Evolutionary conservation across 2,888 invertebrate species (phyloP), one percentile per base, ranked within the genome.

Genomic region (Phengaris arion): DNA sequence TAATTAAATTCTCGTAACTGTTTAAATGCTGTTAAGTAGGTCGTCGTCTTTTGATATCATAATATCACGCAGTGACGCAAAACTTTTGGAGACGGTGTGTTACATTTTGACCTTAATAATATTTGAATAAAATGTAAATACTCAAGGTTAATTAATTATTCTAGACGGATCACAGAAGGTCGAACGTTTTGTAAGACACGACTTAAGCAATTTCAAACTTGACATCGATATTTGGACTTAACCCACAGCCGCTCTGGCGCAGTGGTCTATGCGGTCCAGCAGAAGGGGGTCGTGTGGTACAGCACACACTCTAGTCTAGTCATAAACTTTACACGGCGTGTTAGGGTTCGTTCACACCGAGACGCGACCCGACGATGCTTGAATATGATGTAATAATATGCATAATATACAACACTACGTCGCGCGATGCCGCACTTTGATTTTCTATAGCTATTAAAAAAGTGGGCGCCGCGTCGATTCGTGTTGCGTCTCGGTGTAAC

Each of bases 121-220:
- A 70, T 70, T 51, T 70, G 10, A 52, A 70, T 70, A 70, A 70
- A 51, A 64, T 70, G 69, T 10, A 51, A 70, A 70, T 70, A 51
- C 51, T 22, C 70, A 70, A 70, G 70, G 70, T 70, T 70, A 70
- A 70, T 70, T 70, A 15, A 70, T 70, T 70, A 15, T 48, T 70
- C 70, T 48, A 22, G 70, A 10, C 51, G 64, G 35, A 45, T 64
- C 64, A 35, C 64, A 45, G 64, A 64, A 64, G 64, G 64, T 64
- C 64, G 13, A 64, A 35, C 2, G 22, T 64, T 64, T 64, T 64
- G 64, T 64, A 64, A 64, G n/a, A 55, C 6, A 55, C 54, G 4
- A 59, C 64, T 64, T 64, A 35, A 64, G 35, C 35, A 64, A 64
- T 64, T 64, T 35, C 12, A 35, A 64, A 45, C 64, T 64, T 35